Evolutionary conservation across 2,797 vertebrate genomes (phyloP), one percentile per base, ranked within the genome.

Genomic region (Gadopsis marmoratus): DNA sequence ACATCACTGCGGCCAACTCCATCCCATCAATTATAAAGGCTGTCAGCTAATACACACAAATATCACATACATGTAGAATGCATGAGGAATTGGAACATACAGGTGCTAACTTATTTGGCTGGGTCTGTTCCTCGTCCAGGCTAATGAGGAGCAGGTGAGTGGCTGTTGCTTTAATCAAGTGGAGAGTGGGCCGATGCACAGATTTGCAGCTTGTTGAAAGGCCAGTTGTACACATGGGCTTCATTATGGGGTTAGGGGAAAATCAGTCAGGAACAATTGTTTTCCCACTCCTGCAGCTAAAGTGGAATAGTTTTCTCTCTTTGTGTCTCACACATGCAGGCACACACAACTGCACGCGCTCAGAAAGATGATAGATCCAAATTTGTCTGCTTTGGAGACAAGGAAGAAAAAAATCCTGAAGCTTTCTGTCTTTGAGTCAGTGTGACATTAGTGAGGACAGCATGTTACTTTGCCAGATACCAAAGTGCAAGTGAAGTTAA

Each of bases 221-320:
- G 94, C 92, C 91, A 78, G 89, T 79, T 50, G 54, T 88, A 94
- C 95, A 96, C 93, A 95, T 96, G 95, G 94, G 90, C 91, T 95
- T 96, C 93, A 96, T 96, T 96, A 96, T 76, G 84, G 89, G 92
- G 94, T 94, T 94, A 90, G 91, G 81, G 93, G 84, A 86, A 95
- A 95, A 95, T 95, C 94, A 95, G 94, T 95, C 94, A 95, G 90
- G 92, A 95, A 95, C 94, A 95, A 95, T 96, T 95, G 95, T 95
- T 95, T 95, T 96, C 93, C 94, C 95, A 95, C 94, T 95, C 88
- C 84, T 82, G 88, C 88, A 83, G 87, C 90, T 94, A 87, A 90
- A 93, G 88, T 86, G 88, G 85, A 95, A 92, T 91, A 91, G 85
- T 87, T 90, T 87, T 85, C 63, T 82, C 69, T 83, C 71, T 89